Evolutionary conservation across 92 coral and sea anemone species (phyloP).

Genomic region (Bergia puertoricense): DNA sequence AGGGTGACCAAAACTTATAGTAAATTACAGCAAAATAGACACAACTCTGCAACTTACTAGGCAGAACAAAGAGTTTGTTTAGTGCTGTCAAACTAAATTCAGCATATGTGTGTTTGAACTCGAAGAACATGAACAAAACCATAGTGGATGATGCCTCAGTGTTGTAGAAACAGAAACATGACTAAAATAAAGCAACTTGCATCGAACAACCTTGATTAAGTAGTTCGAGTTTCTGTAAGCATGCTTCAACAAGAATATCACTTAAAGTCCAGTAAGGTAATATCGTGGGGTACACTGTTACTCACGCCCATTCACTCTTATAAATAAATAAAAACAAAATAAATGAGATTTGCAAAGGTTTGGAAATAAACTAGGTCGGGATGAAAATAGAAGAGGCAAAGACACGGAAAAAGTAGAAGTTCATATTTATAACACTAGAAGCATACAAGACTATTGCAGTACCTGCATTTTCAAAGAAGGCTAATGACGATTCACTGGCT

Average conservation of each 20-base stretch:
- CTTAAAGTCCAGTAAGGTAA: not conserved
- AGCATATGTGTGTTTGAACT: too few relatives aligned
- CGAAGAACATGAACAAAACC: too few relatives aligned
- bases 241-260: not conserved
- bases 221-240: not conserved
- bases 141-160: not conserved
- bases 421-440: not conserved
- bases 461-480: conserved; percentile 50
- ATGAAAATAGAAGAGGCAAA: not conserved
- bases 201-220: not conserved
- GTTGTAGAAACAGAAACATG: not conserved
- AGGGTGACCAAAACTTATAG: too few relatives aligned
- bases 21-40: too few relatives aligned
- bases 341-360: not conserved
- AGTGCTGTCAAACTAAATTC: too few relatives aligned
- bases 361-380: not conserved
- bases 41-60: too few relatives aligned
- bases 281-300: not conserved
- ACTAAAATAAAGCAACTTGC: not conserved
- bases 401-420: not conserved
- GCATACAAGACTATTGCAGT: not conserved
- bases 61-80: too few relatives aligned
- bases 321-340: too few relatives aligned
- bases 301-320: not conserved
- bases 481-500: conserved; percentile 46